Evolutionary conservation across 2,888 invertebrate species (phyloP).

Genomic region (Girardia tigrina): DNA sequence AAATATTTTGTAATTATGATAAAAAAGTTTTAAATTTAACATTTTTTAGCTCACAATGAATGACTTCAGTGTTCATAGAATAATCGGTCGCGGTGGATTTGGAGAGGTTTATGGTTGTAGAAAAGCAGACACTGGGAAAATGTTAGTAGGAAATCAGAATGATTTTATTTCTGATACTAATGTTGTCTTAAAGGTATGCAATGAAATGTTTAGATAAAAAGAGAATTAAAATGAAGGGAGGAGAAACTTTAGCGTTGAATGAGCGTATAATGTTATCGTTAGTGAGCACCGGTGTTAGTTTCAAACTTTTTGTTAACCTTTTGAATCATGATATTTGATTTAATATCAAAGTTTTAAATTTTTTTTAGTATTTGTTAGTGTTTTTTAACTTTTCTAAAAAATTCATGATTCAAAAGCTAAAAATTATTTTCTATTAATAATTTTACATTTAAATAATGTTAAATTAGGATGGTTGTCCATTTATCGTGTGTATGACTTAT

Average conservation of each 20-base stretch:
- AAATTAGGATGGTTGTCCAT: constrained; percentile 97
- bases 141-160: constrained; percentile 54
- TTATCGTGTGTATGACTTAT: constrained; percentile 99
- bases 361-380: not conserved
- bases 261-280: constrained; percentile 96
- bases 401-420: too few species aligned
- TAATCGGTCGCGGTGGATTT: constrained; percentile 95
- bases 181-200: constrained; percentile 61
- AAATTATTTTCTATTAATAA: too few species aligned
- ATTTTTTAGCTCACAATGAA: constrained; percentile 81
- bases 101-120: constrained; percentile 98
- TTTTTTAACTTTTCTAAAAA: too few species aligned
- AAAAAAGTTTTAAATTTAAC: not conserved
- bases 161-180: not conserved
- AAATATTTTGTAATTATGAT: too few species aligned
- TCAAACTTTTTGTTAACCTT: too few species aligned
- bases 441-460: too few species aligned
- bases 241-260: constrained; percentile 94
- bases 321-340: too few species aligned
- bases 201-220: constrained; percentile 99
- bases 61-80: constrained; percentile 98
- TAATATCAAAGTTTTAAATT: not conserved
- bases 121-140: constrained; percentile 97
- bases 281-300: constrained; percentile 88
- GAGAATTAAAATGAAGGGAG: constrained; percentile 95